A percentile compares a stretch with the other conserved stretches of the same genome.
phyloP scores from a whole-genome alignment of 2,888 invertebrate genomes.

The Perithous albicinctus region DNA sequence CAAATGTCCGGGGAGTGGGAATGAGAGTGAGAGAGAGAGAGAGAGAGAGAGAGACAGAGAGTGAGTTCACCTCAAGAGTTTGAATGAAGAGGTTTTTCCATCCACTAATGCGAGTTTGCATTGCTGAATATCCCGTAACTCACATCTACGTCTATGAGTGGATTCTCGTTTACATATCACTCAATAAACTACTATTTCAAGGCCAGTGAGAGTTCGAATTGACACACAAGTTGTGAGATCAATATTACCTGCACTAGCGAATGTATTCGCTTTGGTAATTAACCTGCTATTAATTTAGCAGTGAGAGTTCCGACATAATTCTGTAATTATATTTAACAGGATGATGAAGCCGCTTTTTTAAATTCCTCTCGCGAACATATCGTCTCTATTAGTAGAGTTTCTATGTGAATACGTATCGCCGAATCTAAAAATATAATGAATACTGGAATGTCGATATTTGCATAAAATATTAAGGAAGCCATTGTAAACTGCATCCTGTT shows the following conservation, averaged over 20 bases:
- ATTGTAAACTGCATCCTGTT: no score
- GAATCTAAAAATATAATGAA: no score
- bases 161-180: conserved; percentile 45
- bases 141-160: conserved; percentile 32
- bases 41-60: no score
- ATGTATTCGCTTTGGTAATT: conserved; percentile 16
- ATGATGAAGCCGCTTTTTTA: background rate
- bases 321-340: background rate
- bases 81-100: conserved; percentile 57
- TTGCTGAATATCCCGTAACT: conserved; percentile 31
- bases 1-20: conserved; percentile 32
- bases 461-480: background rate
- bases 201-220: conserved; percentile 8
- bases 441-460: background rate
- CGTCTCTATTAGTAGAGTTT: background rate
- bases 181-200: conserved; percentile 18
- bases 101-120: conserved; percentile 52
- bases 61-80: conserved; percentile 43
- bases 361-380: background rate
- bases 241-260: background rate
- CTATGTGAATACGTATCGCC: no score
- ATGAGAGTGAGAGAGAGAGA: no score
- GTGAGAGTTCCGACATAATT: background rate
- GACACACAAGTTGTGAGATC: conserved; percentile 11
- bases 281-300: background rate